Conservation (phyloP, 2,888 invertebrate genomes). For the Noctuana brunneofusca region DNA sequence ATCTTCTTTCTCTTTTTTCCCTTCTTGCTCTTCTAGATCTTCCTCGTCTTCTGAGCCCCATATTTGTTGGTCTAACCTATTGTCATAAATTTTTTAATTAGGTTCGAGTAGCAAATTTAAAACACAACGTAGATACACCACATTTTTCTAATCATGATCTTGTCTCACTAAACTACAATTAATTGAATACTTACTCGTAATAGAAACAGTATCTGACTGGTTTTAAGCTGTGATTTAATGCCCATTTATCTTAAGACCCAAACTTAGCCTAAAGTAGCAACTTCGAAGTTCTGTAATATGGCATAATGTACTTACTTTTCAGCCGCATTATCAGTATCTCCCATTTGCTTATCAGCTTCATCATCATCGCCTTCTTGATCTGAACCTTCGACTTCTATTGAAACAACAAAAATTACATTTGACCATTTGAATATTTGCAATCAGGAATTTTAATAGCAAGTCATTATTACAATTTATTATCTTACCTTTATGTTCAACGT, state of each 20-base stretch:
- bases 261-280: not conserved
- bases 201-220: no score
- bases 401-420: conserved; percentile 7
- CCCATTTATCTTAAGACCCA: not conserved
- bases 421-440: no score
- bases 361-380: conserved; percentile 87
- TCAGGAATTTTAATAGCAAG: no score
- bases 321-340: conserved; percentile 93
- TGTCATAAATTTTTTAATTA: not conserved
- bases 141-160: no score
- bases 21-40: conserved; percentile 81
- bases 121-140: no score
- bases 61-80: conserved; percentile 87
- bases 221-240: no score
- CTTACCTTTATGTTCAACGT: conserved; percentile 86
- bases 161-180: no score
- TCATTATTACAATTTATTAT: no score
- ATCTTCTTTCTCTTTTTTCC: conserved; percentile 83
- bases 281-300: no score
- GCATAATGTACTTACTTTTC: conserved; percentile 82
- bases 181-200: no score
- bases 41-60: conserved; percentile 94
- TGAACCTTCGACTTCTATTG: conserved; percentile 81
- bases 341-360: conserved; percentile 97
- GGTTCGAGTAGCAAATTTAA: no score